A percentile compares a stretch with the other conserved stretches of the same genome.
Evolutionary conservation across 2,113 vertebrate genomes (phyloP).

Genomic region (Microcebus murinus): DNA sequence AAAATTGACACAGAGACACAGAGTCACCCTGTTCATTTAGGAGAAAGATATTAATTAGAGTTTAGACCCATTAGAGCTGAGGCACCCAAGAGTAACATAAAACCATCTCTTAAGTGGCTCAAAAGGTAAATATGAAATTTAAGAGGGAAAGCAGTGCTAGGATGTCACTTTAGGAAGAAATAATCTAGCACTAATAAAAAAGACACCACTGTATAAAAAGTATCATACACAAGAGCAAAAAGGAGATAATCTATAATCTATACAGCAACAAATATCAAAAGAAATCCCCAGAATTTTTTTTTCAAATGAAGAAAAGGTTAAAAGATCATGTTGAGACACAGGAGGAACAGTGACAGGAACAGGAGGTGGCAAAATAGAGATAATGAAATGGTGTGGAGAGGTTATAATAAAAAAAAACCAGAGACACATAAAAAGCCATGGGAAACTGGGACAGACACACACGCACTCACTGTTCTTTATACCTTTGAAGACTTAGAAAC

Average conservation of each 20-base stretch:
- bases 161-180: background rate
- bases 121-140: background rate
- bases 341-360: background rate
- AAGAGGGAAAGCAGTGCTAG: background rate
- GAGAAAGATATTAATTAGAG: background rate
- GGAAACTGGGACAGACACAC: background rate
- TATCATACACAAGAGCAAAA: background rate
- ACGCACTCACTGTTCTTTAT: background rate
- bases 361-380: background rate
- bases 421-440: background rate
- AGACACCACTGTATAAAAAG: conserved; percentile 26
- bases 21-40: background rate
- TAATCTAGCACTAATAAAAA: background rate
- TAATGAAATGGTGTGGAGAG: background rate
- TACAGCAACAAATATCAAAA: conserved; percentile 3
- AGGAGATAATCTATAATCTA: background rate
- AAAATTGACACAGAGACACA: background rate
- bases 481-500: background rate
- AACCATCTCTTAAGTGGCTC: background rate
- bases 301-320: background rate
- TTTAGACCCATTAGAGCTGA: background rate
- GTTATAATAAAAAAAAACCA: background rate
- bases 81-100: background rate
- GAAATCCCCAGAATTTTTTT: background rate
- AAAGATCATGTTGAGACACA: background rate